These are phyloP conservation scores for Nyctereutes procyonoides DNA, from an alignment of 2,113 vertebrate species.

Conservation along the genomic window DNA sequence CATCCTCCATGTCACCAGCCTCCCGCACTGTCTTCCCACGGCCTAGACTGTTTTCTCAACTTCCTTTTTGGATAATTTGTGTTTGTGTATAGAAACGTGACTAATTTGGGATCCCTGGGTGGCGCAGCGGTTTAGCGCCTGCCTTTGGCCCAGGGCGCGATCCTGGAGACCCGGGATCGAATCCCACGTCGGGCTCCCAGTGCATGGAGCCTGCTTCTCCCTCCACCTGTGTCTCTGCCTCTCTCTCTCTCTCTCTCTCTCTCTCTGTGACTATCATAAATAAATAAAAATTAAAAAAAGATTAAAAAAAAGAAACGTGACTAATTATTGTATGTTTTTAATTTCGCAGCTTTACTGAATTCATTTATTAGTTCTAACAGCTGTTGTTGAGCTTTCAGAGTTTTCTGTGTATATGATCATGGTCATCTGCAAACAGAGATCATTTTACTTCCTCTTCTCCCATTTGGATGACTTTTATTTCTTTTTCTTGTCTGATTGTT, in stretches of 20 bases:
- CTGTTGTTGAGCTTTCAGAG: background rate
- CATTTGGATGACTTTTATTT: background rate
- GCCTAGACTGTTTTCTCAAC: background rate
- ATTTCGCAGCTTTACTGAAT: background rate
- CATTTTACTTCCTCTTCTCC: background rate
- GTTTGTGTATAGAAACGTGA: background rate
- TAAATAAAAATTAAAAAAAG: no score
- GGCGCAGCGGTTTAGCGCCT: no score
- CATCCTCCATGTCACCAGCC: conserved; percentile 90
- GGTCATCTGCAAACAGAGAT: background rate
- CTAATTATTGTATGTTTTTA: no score
- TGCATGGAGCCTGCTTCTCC: no score
- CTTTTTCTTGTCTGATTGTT: conserved; percentile 9
- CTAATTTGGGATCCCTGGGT: no score
- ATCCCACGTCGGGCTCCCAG: no score
- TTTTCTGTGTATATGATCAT: background rate
- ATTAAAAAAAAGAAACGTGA: no score
- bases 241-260: no score
- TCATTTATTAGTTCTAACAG: background rate
- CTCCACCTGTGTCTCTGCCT: no score
- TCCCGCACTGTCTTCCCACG: conserved; percentile 86
- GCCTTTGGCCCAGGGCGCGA: no score
- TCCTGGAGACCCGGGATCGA: no score
- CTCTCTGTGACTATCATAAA: no score
- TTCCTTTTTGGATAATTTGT: background rate